Evolutionary conservation across 2,797 vertebrate genomes (phyloP).

Genomic region (Hyperoplus lanceolatus): DNA sequence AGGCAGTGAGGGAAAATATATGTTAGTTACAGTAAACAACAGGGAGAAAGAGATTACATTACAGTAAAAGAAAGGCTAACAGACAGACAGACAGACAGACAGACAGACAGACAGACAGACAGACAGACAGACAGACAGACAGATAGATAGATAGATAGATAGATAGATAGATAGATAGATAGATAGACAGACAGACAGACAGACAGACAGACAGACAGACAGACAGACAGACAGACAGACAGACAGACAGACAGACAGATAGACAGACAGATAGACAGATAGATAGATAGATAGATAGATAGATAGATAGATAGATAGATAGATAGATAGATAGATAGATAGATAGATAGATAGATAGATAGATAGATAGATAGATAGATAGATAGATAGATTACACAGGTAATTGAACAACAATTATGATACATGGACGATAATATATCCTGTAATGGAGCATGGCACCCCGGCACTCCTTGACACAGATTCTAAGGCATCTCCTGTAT

Average conservation of each 20-base stretch:
- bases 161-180: conserved; percentile 36
- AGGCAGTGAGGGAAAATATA: conserved; percentile 47
- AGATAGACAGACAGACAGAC: conserved; percentile 41
- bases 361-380: conserved; percentile 6
- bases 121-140: too few species aligned
- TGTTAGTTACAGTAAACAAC: conserved; percentile 57
- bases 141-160: neutral
- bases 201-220: conserved; percentile 42
- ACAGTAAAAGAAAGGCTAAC: neutral
- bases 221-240: conserved; percentile 40
- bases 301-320: conserved; percentile 22
- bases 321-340: conserved; percentile 41
- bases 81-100: conserved; percentile 16
- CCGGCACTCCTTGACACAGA: conserved; percentile 33
- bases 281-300: conserved; percentile 27
- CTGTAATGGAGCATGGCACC: conserved; percentile 35
- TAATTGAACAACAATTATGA: conserved; percentile 43
- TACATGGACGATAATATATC: conserved; percentile 35
- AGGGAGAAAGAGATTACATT: conserved; percentile 15
- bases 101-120: neutral
- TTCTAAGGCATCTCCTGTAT: conserved; percentile 58
- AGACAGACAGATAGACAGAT: conserved; percentile 37
- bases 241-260: conserved; percentile 40
- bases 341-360: conserved; percentile 32
- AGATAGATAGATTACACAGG: conserved; percentile 4